A percentile compares a stretch with the other conserved stretches of the same genome.
phyloP scores from a whole-genome alignment of 2,797 vertebrate species.

The Fringilla coelebs region DNA sequence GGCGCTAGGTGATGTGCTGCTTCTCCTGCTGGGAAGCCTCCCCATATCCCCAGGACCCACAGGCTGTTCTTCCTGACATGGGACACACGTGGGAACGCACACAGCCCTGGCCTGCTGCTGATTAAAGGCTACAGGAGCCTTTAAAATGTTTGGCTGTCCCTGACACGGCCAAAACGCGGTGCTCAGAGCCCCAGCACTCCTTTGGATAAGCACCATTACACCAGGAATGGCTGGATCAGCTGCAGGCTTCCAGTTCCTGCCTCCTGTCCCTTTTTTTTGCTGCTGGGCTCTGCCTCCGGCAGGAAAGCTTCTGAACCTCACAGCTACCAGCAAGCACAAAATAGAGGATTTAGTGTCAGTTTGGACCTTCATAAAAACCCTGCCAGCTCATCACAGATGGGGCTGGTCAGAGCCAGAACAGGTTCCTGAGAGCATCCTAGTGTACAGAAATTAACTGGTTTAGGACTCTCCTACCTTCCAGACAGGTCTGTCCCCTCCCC shows the following conservation, averaged over 20 bases:
- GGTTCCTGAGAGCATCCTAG: background rate
- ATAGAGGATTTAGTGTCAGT: background rate
- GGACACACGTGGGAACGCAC: background rate
- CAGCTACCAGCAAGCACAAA: background rate
- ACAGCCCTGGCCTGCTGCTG: background rate
- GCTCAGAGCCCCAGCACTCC: background rate
- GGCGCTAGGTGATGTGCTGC: background rate
- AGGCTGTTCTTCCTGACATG: background rate
- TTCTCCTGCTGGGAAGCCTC: background rate
- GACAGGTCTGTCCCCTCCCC: background rate
- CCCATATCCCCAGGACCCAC: background rate
- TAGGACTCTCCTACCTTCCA: background rate
- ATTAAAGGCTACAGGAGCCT: background rate
- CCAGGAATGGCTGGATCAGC: background rate
- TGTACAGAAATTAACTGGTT: background rate
- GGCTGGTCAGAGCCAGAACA: background rate
- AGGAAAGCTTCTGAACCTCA: background rate
- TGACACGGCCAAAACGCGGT: accelerated
- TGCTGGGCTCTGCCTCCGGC: background rate
- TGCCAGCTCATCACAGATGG: background rate
- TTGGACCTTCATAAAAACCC: background rate
- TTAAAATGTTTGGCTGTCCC: background rate
- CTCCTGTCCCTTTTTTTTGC: background rate
- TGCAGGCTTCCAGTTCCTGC: background rate
- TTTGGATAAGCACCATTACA: background rate